Conservation (phyloP, 1,140 invertebrate genomes). For the Chlorops oryzae region DNA sequence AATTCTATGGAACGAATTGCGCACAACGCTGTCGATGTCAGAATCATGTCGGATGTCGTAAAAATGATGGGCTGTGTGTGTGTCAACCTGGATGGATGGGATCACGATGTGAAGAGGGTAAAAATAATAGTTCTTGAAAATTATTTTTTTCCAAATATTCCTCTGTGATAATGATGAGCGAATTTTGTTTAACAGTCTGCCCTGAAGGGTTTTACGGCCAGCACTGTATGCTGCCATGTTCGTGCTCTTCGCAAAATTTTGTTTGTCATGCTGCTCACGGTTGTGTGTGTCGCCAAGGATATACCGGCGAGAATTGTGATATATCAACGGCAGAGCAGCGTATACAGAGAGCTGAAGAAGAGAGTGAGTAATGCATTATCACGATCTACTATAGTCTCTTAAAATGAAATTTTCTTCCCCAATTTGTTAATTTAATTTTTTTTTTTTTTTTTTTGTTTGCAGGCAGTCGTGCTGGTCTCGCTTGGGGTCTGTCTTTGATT, state of each 20-base stretch:
- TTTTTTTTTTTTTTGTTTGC: slow-evolving; percentile 10
- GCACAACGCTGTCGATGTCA: slow-evolving; percentile 78
- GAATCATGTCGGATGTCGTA: slow-evolving; percentile 69
- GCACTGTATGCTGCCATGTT: slow-evolving; percentile 75
- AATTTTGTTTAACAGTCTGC: slow-evolving; percentile 74
- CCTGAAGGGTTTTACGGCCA: slow-evolving; percentile 85
- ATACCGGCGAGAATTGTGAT: slow-evolving; percentile 59
- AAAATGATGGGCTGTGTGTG: slow-evolving; percentile 74
- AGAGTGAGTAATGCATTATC: slow-evolving; percentile 21
- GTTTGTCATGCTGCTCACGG: slow-evolving; percentile 74
- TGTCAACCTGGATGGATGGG: slow-evolving; percentile 77
- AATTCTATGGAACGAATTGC: slow-evolving; percentile 81
- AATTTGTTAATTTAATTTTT: neutral
- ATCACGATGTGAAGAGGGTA: slow-evolving; percentile 69
- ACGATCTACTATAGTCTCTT: neutral
- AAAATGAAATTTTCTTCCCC: neutral
- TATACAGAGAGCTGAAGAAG: slow-evolving; percentile 20
- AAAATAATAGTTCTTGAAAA: slow-evolving; percentile 15
- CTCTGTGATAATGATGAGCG: no score
- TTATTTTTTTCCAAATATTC: slow-evolving; percentile 9
- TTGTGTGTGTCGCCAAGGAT: slow-evolving; percentile 74
- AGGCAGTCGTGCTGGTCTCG: slow-evolving; percentile 54
- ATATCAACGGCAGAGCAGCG: slow-evolving; percentile 33
- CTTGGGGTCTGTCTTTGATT: slow-evolving; percentile 60
- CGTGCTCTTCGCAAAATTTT: slow-evolving; percentile 70